Percentiles rank a stretch among this genome's conserved stretches.
Evolutionary conservation across 2,797 vertebrate genomes (phyloP).

Genomic region (Morus bassanus): DNA sequence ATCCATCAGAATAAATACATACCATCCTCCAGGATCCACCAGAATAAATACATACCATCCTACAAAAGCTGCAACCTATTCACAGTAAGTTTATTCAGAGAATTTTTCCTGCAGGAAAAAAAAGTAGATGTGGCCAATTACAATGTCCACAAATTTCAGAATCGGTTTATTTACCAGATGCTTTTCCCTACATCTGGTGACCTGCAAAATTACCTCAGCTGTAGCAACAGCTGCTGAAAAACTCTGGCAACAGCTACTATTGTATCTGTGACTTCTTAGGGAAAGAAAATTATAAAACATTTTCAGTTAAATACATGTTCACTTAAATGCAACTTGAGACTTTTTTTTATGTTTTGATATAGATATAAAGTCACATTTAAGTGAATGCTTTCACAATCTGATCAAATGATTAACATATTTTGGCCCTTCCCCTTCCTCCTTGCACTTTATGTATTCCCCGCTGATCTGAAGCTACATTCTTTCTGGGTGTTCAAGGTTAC

Average conservation of each 20-base stretch:
- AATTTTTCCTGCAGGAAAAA: not conserved
- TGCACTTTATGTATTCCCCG: not conserved
- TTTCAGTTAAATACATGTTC: not conserved
- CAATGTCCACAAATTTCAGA: not conserved
- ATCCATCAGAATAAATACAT: not conserved
- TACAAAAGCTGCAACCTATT: not conserved
- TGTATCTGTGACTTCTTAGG: not conserved
- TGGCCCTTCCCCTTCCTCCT: not conserved
- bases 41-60: not conserved
- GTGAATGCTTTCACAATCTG: not conserved
- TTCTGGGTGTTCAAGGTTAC: not conserved
- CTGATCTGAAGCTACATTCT: not conserved
- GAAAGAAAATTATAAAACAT: not conserved
- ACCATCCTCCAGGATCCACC: not conserved
- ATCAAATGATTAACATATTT: not conserved
- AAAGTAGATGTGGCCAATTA: not conserved
- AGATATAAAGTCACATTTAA: not conserved
- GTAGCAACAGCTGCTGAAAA: not conserved
- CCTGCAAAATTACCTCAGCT: not conserved
- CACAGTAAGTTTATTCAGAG: not conserved
- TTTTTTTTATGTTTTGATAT: not conserved
- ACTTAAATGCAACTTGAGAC: not conserved
- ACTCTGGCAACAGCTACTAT: not conserved
- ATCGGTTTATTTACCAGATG: not conserved
- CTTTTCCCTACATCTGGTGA: not conserved